These are phyloP conservation scores for Drosophila elegans DNA, from an alignment of 1,140 invertebrate species.

Conservation along the genomic window DNA sequence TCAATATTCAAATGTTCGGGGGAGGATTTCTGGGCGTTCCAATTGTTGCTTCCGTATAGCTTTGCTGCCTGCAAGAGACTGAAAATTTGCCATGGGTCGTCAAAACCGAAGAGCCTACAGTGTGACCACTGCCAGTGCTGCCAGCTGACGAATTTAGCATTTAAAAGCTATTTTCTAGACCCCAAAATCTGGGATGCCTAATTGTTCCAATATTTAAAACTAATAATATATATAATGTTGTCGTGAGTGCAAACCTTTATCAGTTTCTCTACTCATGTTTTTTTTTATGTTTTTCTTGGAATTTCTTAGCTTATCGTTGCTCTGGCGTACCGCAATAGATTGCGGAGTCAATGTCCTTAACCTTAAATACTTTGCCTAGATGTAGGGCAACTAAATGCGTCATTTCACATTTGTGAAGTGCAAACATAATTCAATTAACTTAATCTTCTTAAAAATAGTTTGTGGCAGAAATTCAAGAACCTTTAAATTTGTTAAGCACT, in stretches of 20 bases:
- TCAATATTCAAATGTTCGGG: conserved; percentile 15
- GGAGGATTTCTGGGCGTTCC: conserved; percentile 6
- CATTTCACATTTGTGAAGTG: conserved; percentile 4
- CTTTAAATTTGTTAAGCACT: no score
- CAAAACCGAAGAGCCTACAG: conserved; percentile 23
- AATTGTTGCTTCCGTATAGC: conserved; percentile 38
- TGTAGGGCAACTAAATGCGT: conserved; percentile 9
- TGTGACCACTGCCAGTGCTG: conserved; percentile 41
- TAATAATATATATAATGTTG: not conserved
- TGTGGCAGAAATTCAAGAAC: no score
- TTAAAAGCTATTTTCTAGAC: conserved; percentile 2
- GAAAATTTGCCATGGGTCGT: conserved; percentile 40
- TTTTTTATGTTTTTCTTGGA: not conserved
- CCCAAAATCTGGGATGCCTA: not conserved
- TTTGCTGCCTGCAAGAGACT: conserved; percentile 39
- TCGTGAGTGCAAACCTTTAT: not conserved
- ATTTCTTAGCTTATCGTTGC: not conserved
- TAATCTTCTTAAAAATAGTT: not conserved
- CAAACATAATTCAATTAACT: not conserved
- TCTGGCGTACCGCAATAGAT: not conserved
- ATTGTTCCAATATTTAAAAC: conserved; percentile 1
- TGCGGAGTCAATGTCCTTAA: conserved; percentile 16
- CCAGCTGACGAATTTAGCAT: conserved; percentile 1
- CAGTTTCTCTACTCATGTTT: not conserved
- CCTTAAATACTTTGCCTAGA: conserved; percentile 7